Evolutionary conservation across 2,888 invertebrate genomes (phyloP), one percentile per base, ranked within the genome.

Genomic region (Calliopum simillimum): DNA sequence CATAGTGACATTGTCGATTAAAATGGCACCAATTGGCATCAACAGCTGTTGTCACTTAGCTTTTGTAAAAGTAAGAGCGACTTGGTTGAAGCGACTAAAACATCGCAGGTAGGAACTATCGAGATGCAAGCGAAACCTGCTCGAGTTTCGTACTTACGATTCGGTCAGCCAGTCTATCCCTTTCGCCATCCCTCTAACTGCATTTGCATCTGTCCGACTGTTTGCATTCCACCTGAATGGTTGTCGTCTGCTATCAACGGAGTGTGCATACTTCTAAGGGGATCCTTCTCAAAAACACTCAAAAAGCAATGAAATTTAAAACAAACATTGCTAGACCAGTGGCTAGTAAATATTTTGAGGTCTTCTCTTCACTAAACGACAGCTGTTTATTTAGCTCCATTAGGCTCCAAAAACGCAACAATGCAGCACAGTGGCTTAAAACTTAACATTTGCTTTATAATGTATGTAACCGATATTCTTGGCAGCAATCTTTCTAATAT

Each of bases 231-330:
- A 16, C 21, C 46, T 19, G 43, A 1, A n/a, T 23, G 53, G 21
- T 47, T 66, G 13, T 21, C 25, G 13, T 21, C 25, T 25, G 25
- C 66, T 66, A 23, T 59, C 67, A 33, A 59, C 19, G 47, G 49
- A 58, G 58, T 67, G 47, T 59, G 67, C 41, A 58, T 47, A 33
- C 21, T 49, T 58, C 58, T 46, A 23, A 41, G 53, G 44, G n/a
- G 25, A 12, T 25, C 46, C 6, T 19, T 23, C 23, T 14, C 19
- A 19, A 13, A 46, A 8, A 14, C 25, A 46, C 8, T 47, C 46
- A 43, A 14, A n/a, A 12, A 41, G 49, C 44, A 56, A 55, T 63
- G 19, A 58, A 66, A 66, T 58, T 66, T 66, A 47, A 66, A 47
- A 21, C 46, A 56, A 59, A 59, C 67, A 67, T 19, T 19, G n/a